Evolutionary conservation across 2,888 invertebrate genomes (phyloP), one percentile per base, ranked within the genome.

Genomic region (Lasius fuliginosus): DNA sequence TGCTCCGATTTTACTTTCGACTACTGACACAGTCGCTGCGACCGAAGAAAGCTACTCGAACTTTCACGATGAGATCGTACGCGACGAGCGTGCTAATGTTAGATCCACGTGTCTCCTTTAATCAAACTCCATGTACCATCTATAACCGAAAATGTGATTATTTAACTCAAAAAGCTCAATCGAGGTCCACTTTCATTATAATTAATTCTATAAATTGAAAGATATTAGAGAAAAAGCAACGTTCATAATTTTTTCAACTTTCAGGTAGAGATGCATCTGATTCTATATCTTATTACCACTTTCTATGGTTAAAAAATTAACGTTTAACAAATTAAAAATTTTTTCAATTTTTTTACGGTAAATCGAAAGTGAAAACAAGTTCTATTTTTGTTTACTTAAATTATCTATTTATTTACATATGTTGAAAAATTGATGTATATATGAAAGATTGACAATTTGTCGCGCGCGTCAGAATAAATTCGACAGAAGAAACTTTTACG

Each of bases 1-100:
- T 75, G 82, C 71, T n/a, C 83, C 30, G 77, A 86, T 89, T 89
- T 89, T 89, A 89, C 89, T 89, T 89, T 89, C 89, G 86, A 87
- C 76, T 49, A 82, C 71, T 84, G 67, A 71, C 46, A 60, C 58
- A 58, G 65, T 58, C 71, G 42, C 73, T 12, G 27, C 15, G 65
- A 65, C 74, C 40, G 64, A 74, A 46, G 74, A 82, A 82, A 82
- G 40, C 40, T 36, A 18, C 30, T 36, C 5, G 46, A 65, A 82
- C 82, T 82, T 82, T 82, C 82, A 60, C 81, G 58, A 18, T 9
- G 11, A 5, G 8, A 56, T 71, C 15, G 36, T 74, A 40, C 49
- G 73, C 74, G 64, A 30, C 36, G 8, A 8, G 40, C 46, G 33
- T 53, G 53, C 33, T 79, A 60, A 79, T 69, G 30, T 76, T 65